Percentiles rank a stretch among this genome's conserved stretches.
Evolutionary conservation across 1,140 invertebrate genomes (phyloP).

Genomic region (Zelostemma sp.): DNA sequence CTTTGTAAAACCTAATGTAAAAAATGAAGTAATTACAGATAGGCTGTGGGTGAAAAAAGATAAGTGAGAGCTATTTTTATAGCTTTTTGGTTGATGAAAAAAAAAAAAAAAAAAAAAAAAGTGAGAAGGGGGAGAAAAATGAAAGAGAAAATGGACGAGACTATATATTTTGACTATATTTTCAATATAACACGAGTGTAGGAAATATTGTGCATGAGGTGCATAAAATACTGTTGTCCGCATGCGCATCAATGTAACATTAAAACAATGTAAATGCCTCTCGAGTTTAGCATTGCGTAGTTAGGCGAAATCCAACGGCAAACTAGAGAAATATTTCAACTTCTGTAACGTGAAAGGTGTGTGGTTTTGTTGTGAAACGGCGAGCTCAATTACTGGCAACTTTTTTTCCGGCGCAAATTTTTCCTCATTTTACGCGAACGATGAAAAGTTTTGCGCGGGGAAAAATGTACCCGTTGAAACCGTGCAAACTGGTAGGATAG

Average conservation of each 20-base stretch:
- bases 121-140: slow-evolving; percentile 22
- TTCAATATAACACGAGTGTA: slow-evolving; percentile 53
- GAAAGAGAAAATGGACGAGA: slow-evolving; percentile 59
- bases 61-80: slow-evolving; percentile 69
- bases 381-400: slow-evolving; percentile 17
- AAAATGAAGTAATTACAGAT: slow-evolving; percentile 59
- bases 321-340: slow-evolving; percentile 18
- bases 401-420: neutral
- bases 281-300: slow-evolving; percentile 17
- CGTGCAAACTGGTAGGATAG: no score
- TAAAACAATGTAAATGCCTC: slow-evolving; percentile 11
- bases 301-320: slow-evolving; percentile 30
- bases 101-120: slow-evolving; percentile 17
- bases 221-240: slow-evolving; percentile 25
- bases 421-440: no score
- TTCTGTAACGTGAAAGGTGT: no score
- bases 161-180: slow-evolving; percentile 70
- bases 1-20: slow-evolving; percentile 62
- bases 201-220: slow-evolving; percentile 23
- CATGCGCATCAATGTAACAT: slow-evolving; percentile 24
- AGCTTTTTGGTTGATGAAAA: slow-evolving; percentile 64
- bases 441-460: no score
- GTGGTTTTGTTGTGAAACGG: slow-evolving; percentile 26
- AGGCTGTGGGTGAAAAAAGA: slow-evolving; percentile 66
- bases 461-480: no score